Evolutionary conservation across 2,113 vertebrate genomes (phyloP).

Genomic region (Puffinus mauretanicus): DNA sequence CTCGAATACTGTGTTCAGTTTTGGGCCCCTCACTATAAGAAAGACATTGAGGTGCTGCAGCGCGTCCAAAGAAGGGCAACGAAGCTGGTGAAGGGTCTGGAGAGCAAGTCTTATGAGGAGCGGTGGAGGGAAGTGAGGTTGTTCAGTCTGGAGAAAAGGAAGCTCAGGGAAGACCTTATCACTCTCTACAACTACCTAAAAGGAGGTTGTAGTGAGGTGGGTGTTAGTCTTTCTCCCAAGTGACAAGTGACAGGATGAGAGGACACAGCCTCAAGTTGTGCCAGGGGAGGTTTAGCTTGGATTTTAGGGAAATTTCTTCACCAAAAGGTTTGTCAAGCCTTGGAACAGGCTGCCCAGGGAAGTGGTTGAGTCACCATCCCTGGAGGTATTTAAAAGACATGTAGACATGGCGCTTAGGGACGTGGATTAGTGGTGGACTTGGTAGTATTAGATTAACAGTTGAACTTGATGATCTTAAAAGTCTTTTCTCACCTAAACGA

Average conservation of each 20-base stretch:
- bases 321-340: rapidly evolving
- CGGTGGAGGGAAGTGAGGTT: rapidly evolving
- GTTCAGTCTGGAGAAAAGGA: not conserved
- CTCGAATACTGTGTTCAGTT: no score
- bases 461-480: not conserved
- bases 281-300: no score
- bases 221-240: no score
- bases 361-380: not conserved
- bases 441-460: not conserved
- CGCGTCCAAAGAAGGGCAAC: no score
- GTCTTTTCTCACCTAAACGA: not conserved
- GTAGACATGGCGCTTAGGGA: not conserved
- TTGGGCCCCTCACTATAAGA: no score
- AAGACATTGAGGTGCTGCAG: no score
- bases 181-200: not conserved
- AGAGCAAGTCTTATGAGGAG: not conserved
- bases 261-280: no score
- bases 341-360: not conserved
- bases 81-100: no score
- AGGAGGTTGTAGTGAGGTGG: no score
- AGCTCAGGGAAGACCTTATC: not conserved
- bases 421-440: not conserved
- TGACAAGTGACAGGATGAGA: no score
- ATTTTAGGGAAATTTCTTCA: no score
- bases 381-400: not conserved